phyloP scores from a whole-genome alignment of 1,140 invertebrate species.

The roundworm (Caenorhabditis elegans) region WBcel235 BX284606.5:13680001-13680500 shows the following conservation, averaged over 20 bases:
- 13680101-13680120: constrained; percentile 65
- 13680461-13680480: too few relatives aligned
- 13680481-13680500: background rate
- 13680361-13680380: constrained; percentile 60
- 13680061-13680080: background rate
- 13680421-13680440: too few relatives aligned
- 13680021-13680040: background rate
- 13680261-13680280: constrained; percentile 56
- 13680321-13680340: constrained; percentile 61
- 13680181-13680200: background rate
- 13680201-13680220: background rate
- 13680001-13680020: background rate
- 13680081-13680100: constrained; percentile 51
- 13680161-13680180: background rate
- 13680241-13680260: constrained; percentile 36
- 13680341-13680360: constrained; percentile 63
- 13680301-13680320: constrained; percentile 60
- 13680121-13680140: constrained; percentile 42
- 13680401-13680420: too few relatives aligned
- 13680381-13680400: background rate
- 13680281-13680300: constrained; percentile 63
- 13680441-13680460: too few relatives aligned
- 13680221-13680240: background rate
- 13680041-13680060: constrained; percentile 10
- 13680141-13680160: background rate